Conservation (phyloP, 2,113 vertebrate species). For the Microcebus griseorufus region DNA sequence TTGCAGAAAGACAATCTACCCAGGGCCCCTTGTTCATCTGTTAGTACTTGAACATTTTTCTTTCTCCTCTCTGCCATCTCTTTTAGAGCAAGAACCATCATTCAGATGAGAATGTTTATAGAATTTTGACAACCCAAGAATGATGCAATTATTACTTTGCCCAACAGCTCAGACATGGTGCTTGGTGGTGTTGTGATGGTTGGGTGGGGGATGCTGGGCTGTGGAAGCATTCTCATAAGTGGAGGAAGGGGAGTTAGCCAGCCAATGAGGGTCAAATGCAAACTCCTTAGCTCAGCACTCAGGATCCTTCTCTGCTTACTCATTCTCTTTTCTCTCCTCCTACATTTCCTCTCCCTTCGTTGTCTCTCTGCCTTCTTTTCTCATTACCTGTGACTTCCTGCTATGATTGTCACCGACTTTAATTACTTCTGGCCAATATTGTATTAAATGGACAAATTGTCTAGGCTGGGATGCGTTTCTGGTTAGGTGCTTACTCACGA, state of each 20-base stretch:
- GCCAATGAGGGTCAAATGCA: not conserved
- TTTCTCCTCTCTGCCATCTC: not conserved
- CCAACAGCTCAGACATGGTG: not conserved
- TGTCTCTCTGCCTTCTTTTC: not conserved
- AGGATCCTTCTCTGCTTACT: not conserved
- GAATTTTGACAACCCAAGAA: not conserved
- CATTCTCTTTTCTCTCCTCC: not conserved
- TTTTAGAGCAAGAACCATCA: not conserved
- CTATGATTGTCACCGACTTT: not conserved
- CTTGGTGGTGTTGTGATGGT: not conserved
- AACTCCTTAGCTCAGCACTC: not conserved
- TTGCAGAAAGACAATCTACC: not conserved
- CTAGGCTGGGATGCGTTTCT: not conserved
- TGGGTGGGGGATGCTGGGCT: not conserved
- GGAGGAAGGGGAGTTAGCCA: not conserved
- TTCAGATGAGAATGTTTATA: not conserved
- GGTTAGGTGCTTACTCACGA: not conserved
- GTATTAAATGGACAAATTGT: not conserved
- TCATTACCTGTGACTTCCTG: not conserved
- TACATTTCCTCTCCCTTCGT: not conserved
- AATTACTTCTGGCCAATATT: not conserved
- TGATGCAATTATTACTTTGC: not conserved
- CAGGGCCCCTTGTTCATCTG: not conserved
- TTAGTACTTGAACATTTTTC: not conserved
- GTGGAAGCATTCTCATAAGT: not conserved